phyloP scores from a whole-genome alignment of 2,888 invertebrate genomes.

The Dryomyza anilis region DNA sequence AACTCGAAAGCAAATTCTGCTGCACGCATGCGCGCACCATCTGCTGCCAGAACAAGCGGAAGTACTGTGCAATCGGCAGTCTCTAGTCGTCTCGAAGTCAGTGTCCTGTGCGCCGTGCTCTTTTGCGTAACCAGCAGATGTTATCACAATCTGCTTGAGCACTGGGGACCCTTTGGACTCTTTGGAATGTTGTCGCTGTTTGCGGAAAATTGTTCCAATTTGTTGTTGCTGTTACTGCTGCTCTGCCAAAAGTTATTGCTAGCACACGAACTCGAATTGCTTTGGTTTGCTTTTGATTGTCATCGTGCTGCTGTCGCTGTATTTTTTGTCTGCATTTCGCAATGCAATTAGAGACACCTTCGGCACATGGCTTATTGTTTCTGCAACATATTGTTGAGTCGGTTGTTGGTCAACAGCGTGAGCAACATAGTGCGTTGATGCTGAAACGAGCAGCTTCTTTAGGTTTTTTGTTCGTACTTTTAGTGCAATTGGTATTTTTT shows the following conservation, averaged over 20 bases:
- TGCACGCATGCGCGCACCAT: too few relatives aligned
- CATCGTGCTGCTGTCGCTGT: slow-evolving; percentile 29
- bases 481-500: too few relatives aligned
- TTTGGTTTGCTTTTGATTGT: slow-evolving; percentile 5
- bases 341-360: slow-evolving; percentile 52
- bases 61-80: neutral
- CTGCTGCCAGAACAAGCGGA: slow-evolving; percentile 24
- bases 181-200: neutral
- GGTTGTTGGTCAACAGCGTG: too few relatives aligned
- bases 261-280: slow-evolving; percentile 37
- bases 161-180: slow-evolving; percentile 1
- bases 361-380: neutral
- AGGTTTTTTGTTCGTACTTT: too few relatives aligned
- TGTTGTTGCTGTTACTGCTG: slow-evolving; percentile 49
- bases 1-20: slow-evolving; percentile 35
- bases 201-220: slow-evolving; percentile 51
- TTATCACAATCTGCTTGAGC: slow-evolving; percentile 1
- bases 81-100: neutral
- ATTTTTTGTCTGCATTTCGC: neutral
- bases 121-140: slow-evolving; percentile 10
- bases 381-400: too few relatives aligned
- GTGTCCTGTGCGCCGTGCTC: slow-evolving; percentile 12
- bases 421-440: too few relatives aligned
- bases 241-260: slow-evolving; percentile 27
- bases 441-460: too few relatives aligned